Evolutionary conservation across 1,140 invertebrate species (phyloP), one percentile per base, ranked within the genome.

Genomic region (Diachasmimorpha longicaudata): DNA sequence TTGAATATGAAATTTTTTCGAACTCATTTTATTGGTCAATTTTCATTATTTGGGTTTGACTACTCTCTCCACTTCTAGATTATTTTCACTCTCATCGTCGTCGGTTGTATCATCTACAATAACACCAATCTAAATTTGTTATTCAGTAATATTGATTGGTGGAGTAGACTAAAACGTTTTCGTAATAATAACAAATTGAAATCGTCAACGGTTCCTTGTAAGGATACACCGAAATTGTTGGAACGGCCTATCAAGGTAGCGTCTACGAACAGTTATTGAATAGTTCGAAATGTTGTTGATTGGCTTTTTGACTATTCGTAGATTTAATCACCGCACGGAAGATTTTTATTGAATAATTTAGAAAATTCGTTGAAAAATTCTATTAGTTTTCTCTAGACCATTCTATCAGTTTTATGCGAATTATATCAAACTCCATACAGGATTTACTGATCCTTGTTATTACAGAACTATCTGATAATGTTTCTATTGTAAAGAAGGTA

Each of bases 41-140:
- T 42, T 42, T 11, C 5, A 25, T 39, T 13, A 36, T 14, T 25
- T n/a, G 14, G 73, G 77, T 77, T 52, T 66, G 23, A 25, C 48
- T 79, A 75, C 46, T 74, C 72, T 14, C 55, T 80, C 82, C 81
- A 77, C 71, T 86, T 86, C 81, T 87, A 87, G 86, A 87, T 85
- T 79, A 78, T 86, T 84, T 86, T 82, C 83, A 80, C 82, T 79
- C 81, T 84, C 81, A 82, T 87, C 81, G 76, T 85, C 77, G 80
- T 87, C 77, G 83, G 80, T 85, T 85, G 82, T 83, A 79, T 86
- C 80, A 78, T 87, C 81, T 86, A 85, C 84, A 85, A 84, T 85
- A 85, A 84, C 81, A 79, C 81, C 76, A 80, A 76, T 77, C 69
- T 86, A 79, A 81, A 80, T 84, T 84, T 85, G 79, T 83, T 86